Base-by-base conservation (phyloP, 2,888 invertebrate genomes). In the Apodemia mormo region DNA sequence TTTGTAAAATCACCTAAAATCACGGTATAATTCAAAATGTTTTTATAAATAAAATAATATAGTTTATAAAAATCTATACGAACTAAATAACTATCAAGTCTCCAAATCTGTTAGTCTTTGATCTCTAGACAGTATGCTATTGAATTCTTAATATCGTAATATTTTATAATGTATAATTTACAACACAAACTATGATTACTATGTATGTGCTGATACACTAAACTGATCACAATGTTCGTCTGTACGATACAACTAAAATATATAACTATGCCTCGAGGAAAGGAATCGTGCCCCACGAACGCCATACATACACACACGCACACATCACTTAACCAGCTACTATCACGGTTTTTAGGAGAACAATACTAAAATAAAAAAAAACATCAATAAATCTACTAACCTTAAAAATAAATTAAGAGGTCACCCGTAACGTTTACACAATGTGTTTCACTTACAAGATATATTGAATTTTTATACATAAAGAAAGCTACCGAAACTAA, bases 261-360 rank as follows among this genome's bases (percentile, higher is more conserved):
- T 70, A 79, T 81, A 85, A 81, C 83, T 85, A 85, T 81, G 85
- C 85, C 83, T 85, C 83, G 82, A 87, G 91, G 88, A 88, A 76
- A 85, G 86, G 91, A 87, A 88, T 76, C 72, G 91, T 92, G 92
- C 91, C 91, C 83, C 77, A 87, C 89, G 90, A 88, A 88, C 81
- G 89, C 89, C 90, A 84, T 88, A 85, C 85, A 79, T 88, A 83
- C 83, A 76, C 87, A 84, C 76, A 80, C 89, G 86, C 79, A 83
- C 87, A 81, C 69, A 82, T 81, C 83, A 88, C 91, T 90, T 93
- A 92, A 85, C 84, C 82, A 90, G 87, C 94, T 93, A 94, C 89
- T 94, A 94, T 94, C 94, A 94, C 94, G 89, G 92, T 91, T 92
- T 86, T 89, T 85, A 85, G 84, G 85, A 87, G 87, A 89, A 87